These are phyloP conservation scores for Mus caroli DNA, from an alignment of 2,797 vertebrate genomes.

Conservation along the genomic window DNA sequence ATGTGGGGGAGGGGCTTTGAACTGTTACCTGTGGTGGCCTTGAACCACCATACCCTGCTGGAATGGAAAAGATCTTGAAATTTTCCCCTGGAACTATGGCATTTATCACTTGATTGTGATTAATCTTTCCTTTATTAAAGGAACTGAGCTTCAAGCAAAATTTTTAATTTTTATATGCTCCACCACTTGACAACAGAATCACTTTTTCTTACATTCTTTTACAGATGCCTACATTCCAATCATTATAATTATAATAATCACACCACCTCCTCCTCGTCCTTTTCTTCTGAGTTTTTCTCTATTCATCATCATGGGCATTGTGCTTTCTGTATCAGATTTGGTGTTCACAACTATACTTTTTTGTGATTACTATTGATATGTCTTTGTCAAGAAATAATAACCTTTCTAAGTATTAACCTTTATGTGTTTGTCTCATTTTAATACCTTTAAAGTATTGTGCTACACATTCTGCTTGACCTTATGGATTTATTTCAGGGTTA, in stretches of 20 bases:
- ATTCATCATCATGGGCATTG: accelerated
- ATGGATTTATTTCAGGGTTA: not conserved
- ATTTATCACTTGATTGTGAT: not conserved
- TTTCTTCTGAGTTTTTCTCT: not conserved
- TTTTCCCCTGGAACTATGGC: not conserved
- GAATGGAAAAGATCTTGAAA: not conserved
- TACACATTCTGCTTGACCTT: not conserved
- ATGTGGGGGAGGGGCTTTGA: not conserved
- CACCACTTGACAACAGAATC: not conserved
- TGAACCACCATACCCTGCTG: not conserved
- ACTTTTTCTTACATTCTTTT: not conserved
- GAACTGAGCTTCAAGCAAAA: not conserved
- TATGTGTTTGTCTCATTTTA: not conserved
- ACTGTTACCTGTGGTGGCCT: not conserved
- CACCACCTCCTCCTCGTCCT: not conserved
- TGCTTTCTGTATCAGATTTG: not conserved
- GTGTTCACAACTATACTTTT: not conserved
- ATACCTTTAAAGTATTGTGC: not conserved
- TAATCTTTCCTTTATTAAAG: not conserved
- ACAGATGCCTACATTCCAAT: not conserved
- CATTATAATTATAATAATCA: not conserved
- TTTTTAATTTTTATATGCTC: not conserved
- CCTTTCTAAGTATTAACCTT: not conserved
- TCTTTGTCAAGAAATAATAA: not conserved
- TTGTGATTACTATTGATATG: not conserved